Base-by-base conservation (phyloP, 2,797 vertebrate species). In the Parauchenoglanis punctatus region DNA sequence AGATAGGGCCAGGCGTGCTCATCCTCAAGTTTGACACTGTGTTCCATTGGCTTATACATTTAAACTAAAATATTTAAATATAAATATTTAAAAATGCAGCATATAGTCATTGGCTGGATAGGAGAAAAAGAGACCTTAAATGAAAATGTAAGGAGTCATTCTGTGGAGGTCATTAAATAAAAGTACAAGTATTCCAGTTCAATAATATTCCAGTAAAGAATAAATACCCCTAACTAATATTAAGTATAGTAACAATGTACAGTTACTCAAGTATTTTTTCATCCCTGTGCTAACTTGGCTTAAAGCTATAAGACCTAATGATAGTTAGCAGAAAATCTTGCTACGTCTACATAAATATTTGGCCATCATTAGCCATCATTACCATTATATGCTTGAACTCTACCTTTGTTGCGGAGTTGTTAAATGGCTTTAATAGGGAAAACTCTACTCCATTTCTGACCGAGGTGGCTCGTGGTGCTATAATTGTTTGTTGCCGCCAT, bases 351-450 rank as follows among this genome's bases (percentile, higher is more conserved):
- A 78, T 58, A 10, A 58, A 31, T 17, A 23, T 35, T 78, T 58
- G 8, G 18, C 54, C 4, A 78, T 56, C 13, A 54, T 81, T 81
- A 61, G 78, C 58, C 52, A 61, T 63, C 35, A 46, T 28, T 17
- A 63, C 35, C 78, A 44, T 44, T 61, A 61, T 44, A 40, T 59
- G 2, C 12, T 44, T 81, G 23, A 61, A 44, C 35, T 81, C 3
- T 56, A 78, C 15, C 17, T 58, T 78, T 35, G n/a, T 61, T 35
- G 25, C 7, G 0, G 35, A 81, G 35, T 61, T 63, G 40, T 81
- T n/a, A 63, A 46, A 46, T 81, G 7, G 6, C 40, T 81, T 81
- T 68, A 87, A 77, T 78, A 84, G 58, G 49, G 61, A 67, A 44
- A 83, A 23, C n/a, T 6, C 52, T 25, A 73, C 44, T 56, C 49